Conservation (phyloP, 2,797 vertebrate genomes). For the Phaenicophaeus curvirostris region DNA sequence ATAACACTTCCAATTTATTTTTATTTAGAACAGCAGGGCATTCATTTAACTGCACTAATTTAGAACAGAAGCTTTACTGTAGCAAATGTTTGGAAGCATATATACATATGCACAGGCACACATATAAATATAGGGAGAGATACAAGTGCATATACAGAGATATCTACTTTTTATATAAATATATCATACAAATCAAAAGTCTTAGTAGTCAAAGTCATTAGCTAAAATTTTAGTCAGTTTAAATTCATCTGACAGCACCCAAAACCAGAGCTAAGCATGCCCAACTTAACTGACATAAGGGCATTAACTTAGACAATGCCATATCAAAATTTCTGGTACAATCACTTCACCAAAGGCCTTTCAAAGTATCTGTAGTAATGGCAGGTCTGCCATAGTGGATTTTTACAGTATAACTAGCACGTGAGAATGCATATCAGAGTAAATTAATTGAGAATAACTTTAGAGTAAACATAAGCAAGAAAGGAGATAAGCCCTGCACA, state of each 20-base stretch:
- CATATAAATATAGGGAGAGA: not conserved
- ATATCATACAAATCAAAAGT: not conserved
- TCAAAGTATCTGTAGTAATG: not conserved
- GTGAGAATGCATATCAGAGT: not conserved
- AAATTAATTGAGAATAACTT: not conserved
- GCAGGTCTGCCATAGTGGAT: not conserved
- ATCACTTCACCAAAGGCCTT: not conserved
- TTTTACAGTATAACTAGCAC: not conserved
- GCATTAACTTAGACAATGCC: not conserved
- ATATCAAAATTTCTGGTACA: not conserved
- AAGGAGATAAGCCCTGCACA: not conserved
- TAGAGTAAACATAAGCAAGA: not conserved
- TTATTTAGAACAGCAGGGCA: not conserved
- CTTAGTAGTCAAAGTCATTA: not conserved
- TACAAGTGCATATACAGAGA: fast-evolving
- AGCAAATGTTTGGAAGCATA: not conserved
- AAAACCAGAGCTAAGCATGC: not conserved
- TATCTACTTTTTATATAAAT: not conserved
- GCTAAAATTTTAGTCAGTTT: not conserved
- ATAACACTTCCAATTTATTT: not conserved
- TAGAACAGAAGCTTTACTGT: not conserved
- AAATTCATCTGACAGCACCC: not conserved
- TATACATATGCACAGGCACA: too few species aligned
- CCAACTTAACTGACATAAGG: not conserved
- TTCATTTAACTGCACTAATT: not conserved